A percentile compares a stretch with the other conserved stretches of the same genome.
These are phyloP conservation scores for Chrysaora quinquecirrha DNA, from an alignment of 30 jellyfish, hydroid and myxozoan species.

Conservation along the genomic window DNA sequence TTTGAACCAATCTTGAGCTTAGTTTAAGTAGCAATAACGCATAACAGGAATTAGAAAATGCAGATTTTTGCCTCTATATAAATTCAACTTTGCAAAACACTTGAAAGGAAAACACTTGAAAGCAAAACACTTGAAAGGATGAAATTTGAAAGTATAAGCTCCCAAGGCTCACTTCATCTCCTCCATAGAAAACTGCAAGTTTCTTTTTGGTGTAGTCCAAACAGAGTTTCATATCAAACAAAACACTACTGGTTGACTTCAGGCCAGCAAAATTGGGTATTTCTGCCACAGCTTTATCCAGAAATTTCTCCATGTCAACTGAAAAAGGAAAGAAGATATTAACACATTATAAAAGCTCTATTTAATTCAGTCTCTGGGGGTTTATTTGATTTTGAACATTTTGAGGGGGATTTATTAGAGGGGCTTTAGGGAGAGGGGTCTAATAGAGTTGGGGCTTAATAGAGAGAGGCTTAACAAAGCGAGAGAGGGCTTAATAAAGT, in stretches of 20 bases:
- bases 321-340: not conserved
- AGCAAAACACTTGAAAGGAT: not conserved
- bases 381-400: no score
- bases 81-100: no score
- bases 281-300: not conserved
- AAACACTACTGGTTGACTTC: not conserved
- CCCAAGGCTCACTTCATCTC: not conserved
- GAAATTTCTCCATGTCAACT: slow-evolving; percentile 10
- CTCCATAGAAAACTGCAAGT: slow-evolving; percentile 13
- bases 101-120: no score
- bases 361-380: not conserved
- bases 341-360: not conserved
- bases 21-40: no score
- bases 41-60: no score
- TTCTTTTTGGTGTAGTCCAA: not conserved
- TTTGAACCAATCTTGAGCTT: no score
- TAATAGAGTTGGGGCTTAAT: not conserved
- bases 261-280: slow-evolving; percentile 4
- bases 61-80: no score
- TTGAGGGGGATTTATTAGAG: no score
- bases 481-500: not conserved
- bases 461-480: not conserved
- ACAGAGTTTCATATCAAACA: not conserved
- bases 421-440: no score
- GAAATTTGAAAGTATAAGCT: not conserved